phyloP scores from a whole-genome alignment of 2,113 vertebrate species.

The Passer montanus region DNA sequence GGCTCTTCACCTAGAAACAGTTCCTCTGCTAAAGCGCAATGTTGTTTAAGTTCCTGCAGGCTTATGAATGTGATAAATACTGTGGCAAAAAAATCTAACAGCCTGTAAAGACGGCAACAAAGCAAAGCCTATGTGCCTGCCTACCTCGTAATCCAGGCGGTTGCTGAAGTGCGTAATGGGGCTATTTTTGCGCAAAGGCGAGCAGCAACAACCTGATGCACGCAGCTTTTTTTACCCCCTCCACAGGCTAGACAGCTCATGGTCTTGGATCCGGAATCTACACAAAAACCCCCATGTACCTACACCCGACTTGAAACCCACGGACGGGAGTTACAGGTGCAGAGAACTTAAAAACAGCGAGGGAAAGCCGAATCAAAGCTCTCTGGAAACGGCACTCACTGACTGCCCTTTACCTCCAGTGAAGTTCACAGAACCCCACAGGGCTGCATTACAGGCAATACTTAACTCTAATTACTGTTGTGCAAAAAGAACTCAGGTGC shows the following conservation, averaged over 20 bases:
- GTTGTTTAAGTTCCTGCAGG: background rate
- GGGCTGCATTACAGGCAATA: background rate
- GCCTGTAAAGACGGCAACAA: background rate
- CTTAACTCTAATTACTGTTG: background rate
- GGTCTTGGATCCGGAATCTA: background rate
- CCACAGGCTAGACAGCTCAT: fast-evolving
- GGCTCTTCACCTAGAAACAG: background rate
- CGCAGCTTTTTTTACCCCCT: fast-evolving
- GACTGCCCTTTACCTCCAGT: background rate
- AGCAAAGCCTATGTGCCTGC: background rate
- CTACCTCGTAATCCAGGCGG: background rate
- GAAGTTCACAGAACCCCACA: background rate
- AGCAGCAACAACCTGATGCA: background rate
- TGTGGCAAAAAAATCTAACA: background rate
- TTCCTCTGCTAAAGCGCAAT: background rate
- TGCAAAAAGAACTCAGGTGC: background rate
- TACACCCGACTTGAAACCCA: background rate
- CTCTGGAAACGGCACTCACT: background rate
- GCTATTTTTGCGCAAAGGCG: background rate
- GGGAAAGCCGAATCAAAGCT: background rate
- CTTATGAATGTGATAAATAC: background rate
- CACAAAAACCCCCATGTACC: background rate
- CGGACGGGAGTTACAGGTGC: fast-evolving
- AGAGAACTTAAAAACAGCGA: background rate
- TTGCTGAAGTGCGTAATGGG: background rate